Evolutionary conservation across 1,140 invertebrate species (phyloP).

Genomic region (Pseudobourletiella spinata): DNA sequence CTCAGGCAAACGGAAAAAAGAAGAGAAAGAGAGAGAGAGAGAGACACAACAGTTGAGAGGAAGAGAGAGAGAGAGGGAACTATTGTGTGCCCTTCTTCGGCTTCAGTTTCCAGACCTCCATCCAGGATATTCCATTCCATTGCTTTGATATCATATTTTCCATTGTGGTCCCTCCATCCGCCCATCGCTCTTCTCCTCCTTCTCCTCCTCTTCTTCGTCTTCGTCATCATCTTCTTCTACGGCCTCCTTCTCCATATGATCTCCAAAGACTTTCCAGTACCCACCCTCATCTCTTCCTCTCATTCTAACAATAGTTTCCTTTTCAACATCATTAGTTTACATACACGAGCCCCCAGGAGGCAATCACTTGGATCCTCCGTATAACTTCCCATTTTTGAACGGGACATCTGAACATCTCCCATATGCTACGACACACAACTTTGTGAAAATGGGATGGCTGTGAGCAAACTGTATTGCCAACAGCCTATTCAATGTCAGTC

Average conservation of each 20-base stretch:
- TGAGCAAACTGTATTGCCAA: too few relatives aligned
- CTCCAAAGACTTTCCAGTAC: not conserved
- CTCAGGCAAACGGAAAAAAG: not conserved
- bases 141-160: slow-evolving; percentile 9
- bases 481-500: too few relatives aligned
- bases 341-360: too few relatives aligned
- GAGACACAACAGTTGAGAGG: not conserved
- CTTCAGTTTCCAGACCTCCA: slow-evolving; percentile 5
- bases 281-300: slow-evolving; percentile 4
- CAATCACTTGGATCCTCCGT: too few relatives aligned
- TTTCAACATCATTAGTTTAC: not conserved
- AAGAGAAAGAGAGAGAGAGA: not conserved
- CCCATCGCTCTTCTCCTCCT: not conserved
- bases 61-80: not conserved
- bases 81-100: slow-evolving; percentile 9
- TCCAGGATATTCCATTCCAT: slow-evolving; percentile 5
- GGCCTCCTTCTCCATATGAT: not conserved
- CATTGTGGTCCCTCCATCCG: not conserved
- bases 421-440: too few relatives aligned
- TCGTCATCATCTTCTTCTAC: not conserved
- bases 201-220: not conserved
- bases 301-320: not conserved
- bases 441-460: too few relatives aligned
- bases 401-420: too few relatives aligned
- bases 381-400: too few relatives aligned